Conservation (phyloP, 2,113 vertebrate species). For the Brevimyrus niger region DNA sequence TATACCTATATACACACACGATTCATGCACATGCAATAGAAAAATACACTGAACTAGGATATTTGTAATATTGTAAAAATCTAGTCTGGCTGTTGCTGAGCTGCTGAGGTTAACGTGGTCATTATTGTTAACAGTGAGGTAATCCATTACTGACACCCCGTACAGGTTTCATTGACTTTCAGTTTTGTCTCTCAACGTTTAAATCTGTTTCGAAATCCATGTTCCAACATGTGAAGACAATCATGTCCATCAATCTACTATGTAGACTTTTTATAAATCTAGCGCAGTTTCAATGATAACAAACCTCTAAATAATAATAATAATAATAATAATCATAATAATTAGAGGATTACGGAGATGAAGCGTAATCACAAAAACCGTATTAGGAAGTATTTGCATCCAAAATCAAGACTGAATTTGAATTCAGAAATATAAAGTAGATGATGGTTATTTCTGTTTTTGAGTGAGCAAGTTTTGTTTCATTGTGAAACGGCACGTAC, state of each 20-base stretch:
- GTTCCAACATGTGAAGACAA: background rate
- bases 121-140: conserved; percentile 13
- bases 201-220: background rate
- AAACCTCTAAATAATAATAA: background rate
- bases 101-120: conserved; percentile 13
- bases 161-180: background rate
- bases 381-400: background rate
- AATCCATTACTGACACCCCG: conserved; percentile 14
- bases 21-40: conserved; percentile 17
- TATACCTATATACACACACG: conserved; percentile 12
- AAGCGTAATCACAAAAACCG: background rate
- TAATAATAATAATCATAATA: background rate
- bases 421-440: background rate
- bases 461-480: background rate
- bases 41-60: conserved; percentile 15
- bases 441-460: background rate
- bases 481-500: background rate
- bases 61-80: conserved; percentile 10
- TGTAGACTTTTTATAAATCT: background rate
- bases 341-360: background rate
- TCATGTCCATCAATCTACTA: background rate
- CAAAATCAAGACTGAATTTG: background rate
- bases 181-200: background rate
- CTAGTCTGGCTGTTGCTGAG: conserved; percentile 9
- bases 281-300: background rate